Base-by-base conservation (phyloP, 1,140 invertebrate genomes). In the Asobara japonica region DNA sequence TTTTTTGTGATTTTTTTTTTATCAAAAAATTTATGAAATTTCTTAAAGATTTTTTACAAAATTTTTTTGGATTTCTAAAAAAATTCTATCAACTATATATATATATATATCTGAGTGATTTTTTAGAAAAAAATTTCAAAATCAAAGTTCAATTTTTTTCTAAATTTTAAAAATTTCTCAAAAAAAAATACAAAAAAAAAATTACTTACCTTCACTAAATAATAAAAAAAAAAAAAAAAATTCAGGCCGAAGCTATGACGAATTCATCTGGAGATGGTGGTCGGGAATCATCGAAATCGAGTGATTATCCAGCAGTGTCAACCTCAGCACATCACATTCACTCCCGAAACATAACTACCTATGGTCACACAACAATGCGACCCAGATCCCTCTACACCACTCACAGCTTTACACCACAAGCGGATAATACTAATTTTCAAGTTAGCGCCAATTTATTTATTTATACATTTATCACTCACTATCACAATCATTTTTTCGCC, bases 311-410 rank as follows among this genome's bases (percentile, higher is more conserved):
- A 72, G n/a, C 51, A 13, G 13, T 33, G 33, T 67, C 56, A 4
- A 73, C 30, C 65, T 73, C 72, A 7, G 72, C 72, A 18, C 72
- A 60, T 11, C 68, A 70, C 30, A 56, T 65, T 29, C 73, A 70
- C 13, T 48, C 30, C 56, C 18, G 56, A 22, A 38, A 33, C 33
- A 33, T 16, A 20, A 22, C 10, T n/a, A 51, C 45, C 16, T 30
- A 68, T 31, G 48, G 67, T 29, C 38, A 60, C 62, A 41, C 66
- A 51, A 27, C 48, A 29, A 27, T 85, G 78, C 78, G 84, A 68
- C 82, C 82, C 7, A 79, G 84, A 71, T 86, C 84, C 25, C 79
- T 87, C 13, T 87, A 83, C 22, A 82, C 84, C 1, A 73, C 81
- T 0, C 83, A 86, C 41, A 84, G 78, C 71, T 87, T 85, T 80